Conservation (phyloP, 2,113 vertebrate species). For the Thunnus maccoyii region DNA sequence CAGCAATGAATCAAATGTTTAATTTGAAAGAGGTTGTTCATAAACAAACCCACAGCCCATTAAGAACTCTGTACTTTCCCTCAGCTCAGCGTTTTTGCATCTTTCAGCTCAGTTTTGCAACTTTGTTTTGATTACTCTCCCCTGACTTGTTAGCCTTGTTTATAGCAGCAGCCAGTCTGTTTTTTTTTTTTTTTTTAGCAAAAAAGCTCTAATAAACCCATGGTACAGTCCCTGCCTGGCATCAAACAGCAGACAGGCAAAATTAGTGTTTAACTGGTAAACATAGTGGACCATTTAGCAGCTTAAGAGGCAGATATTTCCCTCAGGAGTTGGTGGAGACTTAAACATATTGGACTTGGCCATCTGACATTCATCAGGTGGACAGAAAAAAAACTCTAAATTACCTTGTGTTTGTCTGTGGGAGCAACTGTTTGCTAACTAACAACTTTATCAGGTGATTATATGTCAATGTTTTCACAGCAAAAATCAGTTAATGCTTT, state of each 20-base stretch:
- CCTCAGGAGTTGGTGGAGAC: conserved; percentile 8
- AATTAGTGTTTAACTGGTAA: neutral
- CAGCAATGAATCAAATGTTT: neutral
- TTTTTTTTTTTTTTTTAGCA: neutral
- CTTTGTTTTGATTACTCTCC: neutral
- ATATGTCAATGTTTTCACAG: neutral
- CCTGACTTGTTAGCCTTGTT: neutral
- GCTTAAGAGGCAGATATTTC: conserved; percentile 16
- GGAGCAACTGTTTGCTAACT: neutral
- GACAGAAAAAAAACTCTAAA: too few relatives aligned
- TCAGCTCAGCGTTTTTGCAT: neutral
- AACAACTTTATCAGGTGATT: neutral
- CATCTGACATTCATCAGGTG: neutral
- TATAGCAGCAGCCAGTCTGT: neutral
- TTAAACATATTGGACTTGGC: neutral
- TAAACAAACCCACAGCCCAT: neutral
- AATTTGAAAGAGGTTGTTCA: neutral
- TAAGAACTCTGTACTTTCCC: neutral
- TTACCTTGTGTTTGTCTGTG: too few relatives aligned
- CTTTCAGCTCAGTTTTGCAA: neutral
- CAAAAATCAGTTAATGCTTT: conserved; percentile 7
- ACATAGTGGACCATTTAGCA: conserved; percentile 9
- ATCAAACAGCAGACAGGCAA: conserved; percentile 10
- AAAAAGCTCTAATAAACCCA: conserved; percentile 12
- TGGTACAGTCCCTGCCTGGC: neutral